Evolutionary conservation across 2,113 vertebrate species (phyloP), one percentile per base, ranked within the genome.

Genomic region (Paradisaea rubra): DNA sequence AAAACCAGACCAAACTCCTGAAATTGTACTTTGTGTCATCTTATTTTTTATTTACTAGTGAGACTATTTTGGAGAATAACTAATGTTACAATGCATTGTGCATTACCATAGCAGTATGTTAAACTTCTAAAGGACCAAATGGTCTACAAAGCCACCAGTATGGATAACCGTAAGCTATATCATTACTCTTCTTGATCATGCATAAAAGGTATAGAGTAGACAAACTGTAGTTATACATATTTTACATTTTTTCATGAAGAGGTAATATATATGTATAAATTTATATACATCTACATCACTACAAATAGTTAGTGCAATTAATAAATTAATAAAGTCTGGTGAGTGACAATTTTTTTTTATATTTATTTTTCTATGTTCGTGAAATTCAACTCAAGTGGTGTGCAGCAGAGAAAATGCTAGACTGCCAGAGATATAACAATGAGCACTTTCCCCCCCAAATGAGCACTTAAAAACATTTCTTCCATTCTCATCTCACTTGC

Each of bases 211-310:
- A 45, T 89, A 92, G 85, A 68, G 41, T 97, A 94, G 95, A 66
- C 37, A 93, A 91, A 65, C 77, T 96, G 47, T 93, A 35, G 57
- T 59, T 83, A 93, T 59, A 92, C 52, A 30, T 76, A 15, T 33
- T 65, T 92, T 91, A 63, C 12, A 11, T 95, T 68, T 88, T 73
- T 76, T 95, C 66, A 89, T 57, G 39, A n/a, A 78, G 66, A 80
- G 77, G 71, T 53, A 57, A 65, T 97, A 93, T 97, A 97, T 96
- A 96, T 98, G 96, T 97, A 97, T 97, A 98, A 96, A 95, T 96
- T 91, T 91, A 72, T 96, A 94, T 96, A 97, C 95, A 89, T 91
- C 91, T 89, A 91, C 71, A 39, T 91, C 97, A 92, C 95, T 96
- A 97, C 76, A 96, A 87, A 90, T 95, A 80, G 91, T 95, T 97